These are phyloP conservation scores for Calephelis virginiensis DNA, from an alignment of 1,140 invertebrate species.

Conservation along the genomic window DNA sequence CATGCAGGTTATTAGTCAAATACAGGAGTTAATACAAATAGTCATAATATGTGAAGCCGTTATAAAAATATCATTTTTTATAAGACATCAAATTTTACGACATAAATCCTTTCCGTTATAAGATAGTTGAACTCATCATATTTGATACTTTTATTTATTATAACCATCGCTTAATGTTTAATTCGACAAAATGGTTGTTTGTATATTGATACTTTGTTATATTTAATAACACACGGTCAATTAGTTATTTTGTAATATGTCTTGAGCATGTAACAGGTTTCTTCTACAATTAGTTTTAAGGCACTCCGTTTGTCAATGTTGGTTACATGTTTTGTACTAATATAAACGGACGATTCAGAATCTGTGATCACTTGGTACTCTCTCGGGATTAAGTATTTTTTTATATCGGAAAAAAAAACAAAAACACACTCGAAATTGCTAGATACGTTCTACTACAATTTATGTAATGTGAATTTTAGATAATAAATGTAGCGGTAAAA, in stretches of 20 bases:
- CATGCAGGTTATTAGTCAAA: too few species aligned
- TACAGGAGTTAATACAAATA: too few species aligned
- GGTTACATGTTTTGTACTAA: conserved; percentile 67
- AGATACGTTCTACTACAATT: conserved; percentile 50
- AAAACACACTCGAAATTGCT: conserved; percentile 60
- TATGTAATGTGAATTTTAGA: conserved; percentile 49
- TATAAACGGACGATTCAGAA: conserved; percentile 71
- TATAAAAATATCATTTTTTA: too few species aligned
- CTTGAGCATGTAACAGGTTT: conserved; percentile 65
- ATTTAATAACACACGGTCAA: neutral
- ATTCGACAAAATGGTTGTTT: too few species aligned
- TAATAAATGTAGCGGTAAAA: conserved; percentile 24
- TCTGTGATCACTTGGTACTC: conserved; percentile 78
- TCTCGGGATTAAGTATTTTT: conserved; percentile 74
- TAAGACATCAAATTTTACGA: too few species aligned
- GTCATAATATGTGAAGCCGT: too few species aligned
- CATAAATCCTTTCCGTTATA: too few species aligned
- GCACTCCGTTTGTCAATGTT: conserved; percentile 64
- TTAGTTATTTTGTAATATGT: neutral
- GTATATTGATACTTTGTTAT: neutral
- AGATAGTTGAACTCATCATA: too few species aligned
- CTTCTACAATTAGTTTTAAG: conserved; percentile 54
- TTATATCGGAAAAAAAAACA: conserved; percentile 60
- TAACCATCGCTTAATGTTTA: too few species aligned
- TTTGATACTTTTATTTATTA: too few species aligned